Percentiles rank a stretch among this genome's conserved stretches.
These are phyloP conservation scores for Hiodon alosoides DNA, from an alignment of 2,113 vertebrate species.

Conservation along the genomic window DNA sequence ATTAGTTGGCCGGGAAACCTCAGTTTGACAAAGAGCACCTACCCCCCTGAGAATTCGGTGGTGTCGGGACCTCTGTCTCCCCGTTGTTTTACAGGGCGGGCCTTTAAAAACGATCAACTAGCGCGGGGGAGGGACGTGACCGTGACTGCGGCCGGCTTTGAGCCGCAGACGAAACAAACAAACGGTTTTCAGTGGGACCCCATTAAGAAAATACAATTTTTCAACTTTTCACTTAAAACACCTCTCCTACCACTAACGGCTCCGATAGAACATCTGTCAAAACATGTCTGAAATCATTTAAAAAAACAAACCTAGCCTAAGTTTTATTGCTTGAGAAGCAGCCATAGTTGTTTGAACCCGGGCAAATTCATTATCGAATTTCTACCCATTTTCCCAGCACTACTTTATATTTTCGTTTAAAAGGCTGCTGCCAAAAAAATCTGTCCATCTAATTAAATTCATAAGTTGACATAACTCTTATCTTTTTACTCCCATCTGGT, in stretches of 20 bases:
- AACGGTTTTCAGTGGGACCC: neutral
- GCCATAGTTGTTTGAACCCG: slow-evolving; percentile 27
- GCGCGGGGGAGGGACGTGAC: neutral
- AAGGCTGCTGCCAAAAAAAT: slow-evolving; percentile 28
- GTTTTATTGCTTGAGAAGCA: slow-evolving; percentile 36
- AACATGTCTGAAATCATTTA: slow-evolving; percentile 42
- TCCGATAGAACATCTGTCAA: slow-evolving; percentile 40
- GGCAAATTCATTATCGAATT: slow-evolving; percentile 36
- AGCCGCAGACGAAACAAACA: slow-evolving; percentile 1
- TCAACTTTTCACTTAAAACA: slow-evolving; percentile 17
- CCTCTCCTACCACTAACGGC: slow-evolving; percentile 14
- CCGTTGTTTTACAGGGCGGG: neutral
- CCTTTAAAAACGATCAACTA: neutral
- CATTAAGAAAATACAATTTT: slow-evolving; percentile 17
- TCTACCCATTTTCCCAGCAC: slow-evolving; percentile 26
- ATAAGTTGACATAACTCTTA: slow-evolving; percentile 23
- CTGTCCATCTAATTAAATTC: slow-evolving; percentile 34
- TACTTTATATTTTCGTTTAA: slow-evolving; percentile 26
- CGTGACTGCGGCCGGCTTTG: neutral
- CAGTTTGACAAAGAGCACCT: too few relatives aligned
- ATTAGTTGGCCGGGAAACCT: neutral
- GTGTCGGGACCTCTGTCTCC: neutral
- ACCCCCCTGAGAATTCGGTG: too few relatives aligned
- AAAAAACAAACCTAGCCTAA: slow-evolving; percentile 32
- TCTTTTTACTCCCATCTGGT: slow-evolving; percentile 15